Evolutionary conservation across 2,113 vertebrate species (phyloP).

Genomic region (Agelaius tricolor): DNA sequence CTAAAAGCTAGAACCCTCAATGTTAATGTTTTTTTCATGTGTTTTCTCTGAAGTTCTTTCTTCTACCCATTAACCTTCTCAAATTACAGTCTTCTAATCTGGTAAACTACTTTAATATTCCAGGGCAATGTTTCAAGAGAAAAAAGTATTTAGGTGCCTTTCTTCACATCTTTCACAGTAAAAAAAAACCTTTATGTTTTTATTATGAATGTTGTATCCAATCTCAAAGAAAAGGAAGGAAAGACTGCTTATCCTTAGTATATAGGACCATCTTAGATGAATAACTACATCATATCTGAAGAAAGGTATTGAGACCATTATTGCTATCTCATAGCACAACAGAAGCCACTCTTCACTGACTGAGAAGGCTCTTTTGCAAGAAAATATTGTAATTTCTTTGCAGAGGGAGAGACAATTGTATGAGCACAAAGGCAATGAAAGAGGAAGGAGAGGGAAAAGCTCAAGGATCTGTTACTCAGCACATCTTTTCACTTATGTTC

Average conservation of each 20-base stretch:
- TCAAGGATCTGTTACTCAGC: no score
- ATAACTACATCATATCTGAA: no score
- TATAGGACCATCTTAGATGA: neutral
- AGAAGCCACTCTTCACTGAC: no score
- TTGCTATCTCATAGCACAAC: no score
- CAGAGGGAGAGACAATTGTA: no score
- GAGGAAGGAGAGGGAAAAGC: no score
- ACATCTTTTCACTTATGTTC: no score
- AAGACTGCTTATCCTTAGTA: neutral
- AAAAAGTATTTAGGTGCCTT: neutral
- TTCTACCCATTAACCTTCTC: neutral
- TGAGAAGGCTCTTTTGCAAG: no score
- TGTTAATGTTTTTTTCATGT: neutral
- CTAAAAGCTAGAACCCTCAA: neutral
- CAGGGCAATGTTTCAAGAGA: neutral
- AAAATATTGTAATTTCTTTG: no score
- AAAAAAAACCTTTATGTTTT: fast-evolving
- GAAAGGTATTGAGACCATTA: no score
- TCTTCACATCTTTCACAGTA: neutral
- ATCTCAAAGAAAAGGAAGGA: neutral
- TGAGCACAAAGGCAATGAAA: no score
- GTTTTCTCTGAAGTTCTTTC: neutral
- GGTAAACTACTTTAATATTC: neutral
- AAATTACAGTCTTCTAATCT: neutral
- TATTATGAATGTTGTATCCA: neutral